These are phyloP conservation scores for Brachyptera risi DNA, from an alignment of 2,888 invertebrate species.

Conservation along the genomic window DNA sequence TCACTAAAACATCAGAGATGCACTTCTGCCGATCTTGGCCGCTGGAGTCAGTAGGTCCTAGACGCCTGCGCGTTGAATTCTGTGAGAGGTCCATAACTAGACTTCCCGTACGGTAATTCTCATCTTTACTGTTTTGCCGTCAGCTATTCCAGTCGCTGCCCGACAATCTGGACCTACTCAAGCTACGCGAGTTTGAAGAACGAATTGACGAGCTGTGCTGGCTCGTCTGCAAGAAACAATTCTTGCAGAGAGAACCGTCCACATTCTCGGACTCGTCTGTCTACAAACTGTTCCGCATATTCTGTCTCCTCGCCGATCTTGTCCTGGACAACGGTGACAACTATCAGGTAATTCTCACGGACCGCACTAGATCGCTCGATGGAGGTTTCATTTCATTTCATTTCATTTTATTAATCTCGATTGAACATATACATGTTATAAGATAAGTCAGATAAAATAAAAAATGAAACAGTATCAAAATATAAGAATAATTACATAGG, in stretches of 20 bases:
- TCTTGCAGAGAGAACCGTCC: constrained; percentile 55
- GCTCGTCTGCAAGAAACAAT: constrained; percentile 68
- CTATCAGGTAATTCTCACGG: constrained; percentile 46
- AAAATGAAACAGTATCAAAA: no score
- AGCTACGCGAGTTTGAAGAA: constrained; percentile 58
- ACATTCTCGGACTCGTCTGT: constrained; percentile 61
- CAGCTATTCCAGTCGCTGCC: constrained; percentile 48
- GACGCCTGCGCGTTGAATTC: no score
- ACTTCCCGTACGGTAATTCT: no score
- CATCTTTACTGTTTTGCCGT: background rate
- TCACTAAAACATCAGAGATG: no score
- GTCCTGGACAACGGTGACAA: constrained; percentile 54
- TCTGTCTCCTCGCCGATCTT: constrained; percentile 72
- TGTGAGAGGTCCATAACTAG: no score
- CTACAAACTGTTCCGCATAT: constrained; percentile 71
- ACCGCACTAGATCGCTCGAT: background rate
- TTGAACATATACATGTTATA: no score
- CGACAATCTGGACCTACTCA: constrained; percentile 53
- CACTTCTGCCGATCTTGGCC: no score
- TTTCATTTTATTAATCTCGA: no score
- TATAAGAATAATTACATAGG: no score
- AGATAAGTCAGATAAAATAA: no score
- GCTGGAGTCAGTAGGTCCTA: no score
- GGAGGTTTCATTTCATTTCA: no score
- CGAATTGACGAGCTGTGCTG: constrained; percentile 75